Conservation (phyloP, 2,113 vertebrate species). For the Coracopsis vasa region DNA sequence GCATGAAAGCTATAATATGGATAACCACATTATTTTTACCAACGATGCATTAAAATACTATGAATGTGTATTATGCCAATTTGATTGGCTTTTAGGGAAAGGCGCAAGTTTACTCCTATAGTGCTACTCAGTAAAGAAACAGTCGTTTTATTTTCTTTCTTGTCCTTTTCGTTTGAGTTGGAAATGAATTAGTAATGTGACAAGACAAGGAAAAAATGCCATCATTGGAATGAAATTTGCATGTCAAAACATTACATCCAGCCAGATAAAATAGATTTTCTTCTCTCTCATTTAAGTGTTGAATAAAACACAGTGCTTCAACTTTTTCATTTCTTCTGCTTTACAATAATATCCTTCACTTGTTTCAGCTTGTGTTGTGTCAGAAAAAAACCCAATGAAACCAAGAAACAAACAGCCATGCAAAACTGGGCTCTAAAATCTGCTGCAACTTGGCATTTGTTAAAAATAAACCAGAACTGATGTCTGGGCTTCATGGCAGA, state of each 20-base stretch:
- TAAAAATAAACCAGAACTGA: neutral
- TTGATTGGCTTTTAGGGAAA: neutral
- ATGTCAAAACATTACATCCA: conserved; percentile 22
- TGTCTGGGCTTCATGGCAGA: neutral
- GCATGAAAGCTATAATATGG: neutral
- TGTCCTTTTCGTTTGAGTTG: neutral
- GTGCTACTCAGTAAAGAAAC: neutral
- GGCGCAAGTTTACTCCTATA: neutral
- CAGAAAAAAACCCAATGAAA: neutral
- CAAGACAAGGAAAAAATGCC: conserved; percentile 1
- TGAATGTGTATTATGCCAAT: neutral
- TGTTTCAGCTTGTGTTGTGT: neutral
- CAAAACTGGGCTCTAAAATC: neutral
- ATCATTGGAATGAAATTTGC: conserved; percentile 39
- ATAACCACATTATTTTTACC: neutral
- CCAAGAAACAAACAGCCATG: neutral
- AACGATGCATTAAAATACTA: neutral
- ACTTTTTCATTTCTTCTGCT: neutral
- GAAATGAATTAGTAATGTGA: conserved; percentile 5
- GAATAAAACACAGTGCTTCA: neutral
- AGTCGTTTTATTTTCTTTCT: neutral
- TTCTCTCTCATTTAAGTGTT: neutral
- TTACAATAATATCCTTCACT: neutral
- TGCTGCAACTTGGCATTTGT: neutral
- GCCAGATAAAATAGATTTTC: conserved; percentile 40